Conservation (phyloP, 23 tunicate genomes). For the Ciona savignyi region DNA sequence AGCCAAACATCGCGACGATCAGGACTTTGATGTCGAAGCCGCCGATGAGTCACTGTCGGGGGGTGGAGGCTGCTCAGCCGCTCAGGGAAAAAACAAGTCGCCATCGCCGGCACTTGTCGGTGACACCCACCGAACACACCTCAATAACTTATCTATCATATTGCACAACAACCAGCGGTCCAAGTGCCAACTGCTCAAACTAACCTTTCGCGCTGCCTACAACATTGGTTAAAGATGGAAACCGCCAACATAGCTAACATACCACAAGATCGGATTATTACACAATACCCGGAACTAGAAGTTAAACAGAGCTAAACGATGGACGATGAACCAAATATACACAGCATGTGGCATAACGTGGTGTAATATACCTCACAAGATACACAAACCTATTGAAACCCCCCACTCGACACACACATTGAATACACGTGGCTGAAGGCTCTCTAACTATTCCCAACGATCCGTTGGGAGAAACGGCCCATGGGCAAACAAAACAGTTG, state of each 20-base stretch:
- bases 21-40: conserved; percentile 7
- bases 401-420: too few relatives aligned
- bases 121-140: background rate
- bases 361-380: background rate
- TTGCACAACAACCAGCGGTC: background rate
- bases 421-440: background rate
- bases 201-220: too few relatives aligned
- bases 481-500: background rate
- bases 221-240: too few relatives aligned
- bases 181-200: too few relatives aligned
- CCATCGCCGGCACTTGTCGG: background rate
- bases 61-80: background rate
- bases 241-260: background rate
- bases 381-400: background rate
- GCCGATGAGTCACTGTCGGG: background rate
- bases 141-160: too few relatives aligned
- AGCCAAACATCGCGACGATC: background rate
- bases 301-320: background rate
- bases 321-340: background rate
- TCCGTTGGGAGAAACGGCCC: background rate
- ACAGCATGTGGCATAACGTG: background rate
- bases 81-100: conserved; percentile 2
- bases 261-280: background rate
- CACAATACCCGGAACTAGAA: background rate
- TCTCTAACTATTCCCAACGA: background rate